Conservation (phyloP, 2,797 vertebrate genomes). For the Schizothorax lantsangensis region DNA sequence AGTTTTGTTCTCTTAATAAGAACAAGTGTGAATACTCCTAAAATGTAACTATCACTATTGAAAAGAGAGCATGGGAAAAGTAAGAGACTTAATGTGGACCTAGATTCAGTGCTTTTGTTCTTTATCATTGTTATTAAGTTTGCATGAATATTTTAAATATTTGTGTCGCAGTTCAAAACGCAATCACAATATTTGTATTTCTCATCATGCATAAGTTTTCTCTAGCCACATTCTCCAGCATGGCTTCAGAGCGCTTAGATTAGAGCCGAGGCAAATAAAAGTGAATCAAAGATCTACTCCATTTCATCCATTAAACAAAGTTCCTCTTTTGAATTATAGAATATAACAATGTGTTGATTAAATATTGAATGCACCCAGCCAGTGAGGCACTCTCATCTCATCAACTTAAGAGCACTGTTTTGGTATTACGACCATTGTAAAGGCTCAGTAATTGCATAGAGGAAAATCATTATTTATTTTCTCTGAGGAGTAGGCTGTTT, state of each 20-base stretch:
- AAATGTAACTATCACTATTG: background rate
- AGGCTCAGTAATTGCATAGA: slow-evolving; percentile 36
- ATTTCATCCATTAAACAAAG: slow-evolving; percentile 29
- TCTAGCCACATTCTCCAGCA: background rate
- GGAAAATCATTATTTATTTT: slow-evolving; percentile 45
- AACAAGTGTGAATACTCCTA: slow-evolving; percentile 8
- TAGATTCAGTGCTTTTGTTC: background rate
- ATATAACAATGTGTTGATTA: slow-evolving; percentile 34
- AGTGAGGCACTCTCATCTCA: slow-evolving; percentile 25
- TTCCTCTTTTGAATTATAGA: slow-evolving; percentile 36
- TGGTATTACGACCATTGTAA: slow-evolving; percentile 21
- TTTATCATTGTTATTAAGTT: background rate
- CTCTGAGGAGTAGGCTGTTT: background rate
- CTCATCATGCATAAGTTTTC: background rate
- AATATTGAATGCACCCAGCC: slow-evolving; percentile 33
- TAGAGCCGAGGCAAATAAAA: background rate
- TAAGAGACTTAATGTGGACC: background rate
- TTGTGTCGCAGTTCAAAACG: background rate
- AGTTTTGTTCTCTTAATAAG: background rate
- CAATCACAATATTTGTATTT: slow-evolving; percentile 1
- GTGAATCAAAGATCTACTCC: background rate
- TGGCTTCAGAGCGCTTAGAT: background rate
- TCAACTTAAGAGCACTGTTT: slow-evolving; percentile 28
- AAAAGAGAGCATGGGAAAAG: background rate
- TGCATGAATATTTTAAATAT: slow-evolving; percentile 12